Evolutionary conservation across 92 coral and sea anemone genomes (phyloP), one percentile per base, ranked within the genome.

Genomic region (Zoanthus sansibaricus): DNA sequence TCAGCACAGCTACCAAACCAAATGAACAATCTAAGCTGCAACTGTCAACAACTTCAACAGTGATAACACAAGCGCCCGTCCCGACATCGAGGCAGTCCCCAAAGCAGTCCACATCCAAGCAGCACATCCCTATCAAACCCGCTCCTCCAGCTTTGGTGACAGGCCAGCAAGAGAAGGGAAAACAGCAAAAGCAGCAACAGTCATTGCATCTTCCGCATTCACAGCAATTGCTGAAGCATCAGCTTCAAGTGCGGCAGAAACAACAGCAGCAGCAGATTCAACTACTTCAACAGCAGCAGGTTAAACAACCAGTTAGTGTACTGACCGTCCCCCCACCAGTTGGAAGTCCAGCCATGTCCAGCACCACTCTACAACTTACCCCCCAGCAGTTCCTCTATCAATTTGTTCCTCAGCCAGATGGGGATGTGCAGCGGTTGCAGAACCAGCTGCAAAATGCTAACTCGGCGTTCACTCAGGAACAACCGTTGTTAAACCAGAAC

Each of bases 391-490:
- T 82, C 17, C 89, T 86, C 73, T 72, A 91, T n/a, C 91, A 89
- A 68, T 90, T 94, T 17, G 88, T 94, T 59, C 93, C 90, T 32
- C 93, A 90, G 58, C 91, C 88, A 61, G 93, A 86, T 32, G 88
- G 78, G 17, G 16, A 93, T 91, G 77, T 89, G 86, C 72, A 84
- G 86, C 79, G 92, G 68, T 16, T 84, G 59, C 72, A 71, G 75
- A 70, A 56, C 9, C 82, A 73, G 31, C 82, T 77, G 46, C 86
- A 72, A 11, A 68, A 75, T 31, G 91, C 82, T 78, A 82, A 75
- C 77, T 64, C 91, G 21, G 64, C 89, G 6, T 82, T 88, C 74
- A 30, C 79, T 56, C 90, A 76, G 32, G 88, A 88, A 42, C 89
- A 92, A 62, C 85, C 66, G 73, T 45, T 74, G 21, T 18, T 80